These are phyloP conservation scores for Thermophis baileyi DNA, from an alignment of 2,113 vertebrate genomes.

Conservation along the genomic window DNA sequence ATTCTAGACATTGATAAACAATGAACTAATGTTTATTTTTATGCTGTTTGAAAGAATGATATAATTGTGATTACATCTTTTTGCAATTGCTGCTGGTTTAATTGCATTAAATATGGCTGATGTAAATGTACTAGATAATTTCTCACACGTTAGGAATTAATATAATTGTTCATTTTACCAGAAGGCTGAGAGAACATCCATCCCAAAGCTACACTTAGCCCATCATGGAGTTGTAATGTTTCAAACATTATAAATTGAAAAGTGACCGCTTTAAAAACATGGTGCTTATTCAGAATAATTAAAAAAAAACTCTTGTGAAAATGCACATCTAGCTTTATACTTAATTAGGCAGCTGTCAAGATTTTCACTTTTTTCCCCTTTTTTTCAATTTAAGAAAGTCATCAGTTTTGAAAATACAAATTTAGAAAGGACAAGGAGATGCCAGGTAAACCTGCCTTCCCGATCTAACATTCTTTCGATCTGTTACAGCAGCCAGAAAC, in stretches of 20 bases:
- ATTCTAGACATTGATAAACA: background rate
- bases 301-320: background rate
- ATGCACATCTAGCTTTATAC: background rate
- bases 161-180: background rate
- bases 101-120: background rate
- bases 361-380: background rate
- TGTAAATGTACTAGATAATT: background rate
- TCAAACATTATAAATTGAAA: background rate
- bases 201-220: background rate
- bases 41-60: background rate
- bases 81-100: background rate
- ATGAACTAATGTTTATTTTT: background rate
- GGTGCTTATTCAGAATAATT: background rate
- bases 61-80: background rate
- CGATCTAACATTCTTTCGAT: background rate
- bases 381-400: background rate
- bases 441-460: background rate
- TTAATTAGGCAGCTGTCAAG: background rate
- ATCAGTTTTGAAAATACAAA: background rate
- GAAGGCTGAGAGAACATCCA: background rate
- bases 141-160: background rate
- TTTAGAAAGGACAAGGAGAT: background rate
- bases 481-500: background rate
- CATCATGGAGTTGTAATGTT: background rate
- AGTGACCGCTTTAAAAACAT: background rate